phyloP scores from a whole-genome alignment of 2,888 invertebrate species.

The Punctoribates punctum region DNA sequence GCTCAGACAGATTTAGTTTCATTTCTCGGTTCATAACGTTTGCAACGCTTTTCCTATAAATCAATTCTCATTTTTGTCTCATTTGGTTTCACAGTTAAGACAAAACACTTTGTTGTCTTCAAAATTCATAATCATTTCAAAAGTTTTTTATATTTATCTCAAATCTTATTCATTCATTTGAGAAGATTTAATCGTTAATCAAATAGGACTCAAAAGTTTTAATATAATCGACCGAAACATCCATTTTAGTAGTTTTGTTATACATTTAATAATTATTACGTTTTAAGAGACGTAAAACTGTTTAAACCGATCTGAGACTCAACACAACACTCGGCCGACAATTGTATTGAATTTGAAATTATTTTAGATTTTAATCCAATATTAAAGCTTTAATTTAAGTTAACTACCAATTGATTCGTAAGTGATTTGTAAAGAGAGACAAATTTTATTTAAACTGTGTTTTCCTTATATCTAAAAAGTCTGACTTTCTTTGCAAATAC shows the following conservation, averaged over 20 bases:
- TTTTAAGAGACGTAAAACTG: conserved; percentile 1
- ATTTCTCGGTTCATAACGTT: neutral
- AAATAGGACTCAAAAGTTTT: neutral
- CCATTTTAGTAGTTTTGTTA: conserved; percentile 15
- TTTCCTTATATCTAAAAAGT: neutral
- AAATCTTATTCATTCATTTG: neutral
- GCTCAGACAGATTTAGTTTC: neutral
- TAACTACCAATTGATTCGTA: neutral
- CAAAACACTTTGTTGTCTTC: neutral
- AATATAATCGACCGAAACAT: neutral
- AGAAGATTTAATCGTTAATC: neutral
- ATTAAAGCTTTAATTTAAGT: neutral
- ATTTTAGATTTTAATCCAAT: neutral
- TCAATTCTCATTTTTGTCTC: conserved; percentile 20
- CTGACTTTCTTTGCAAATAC: neutral
- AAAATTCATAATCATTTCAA: neutral
- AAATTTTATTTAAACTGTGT: neutral
- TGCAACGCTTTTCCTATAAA: conserved; percentile 12
- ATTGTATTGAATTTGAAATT: neutral
- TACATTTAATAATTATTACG: neutral
- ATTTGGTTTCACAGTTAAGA: conserved; percentile 14
- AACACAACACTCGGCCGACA: neutral
- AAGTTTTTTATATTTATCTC: neutral
- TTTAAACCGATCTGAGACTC: neutral
- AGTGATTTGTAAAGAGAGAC: neutral